Evolutionary conservation across 2,888 invertebrate species (phyloP).

Genomic region (Ditula angustiorana): DNA sequence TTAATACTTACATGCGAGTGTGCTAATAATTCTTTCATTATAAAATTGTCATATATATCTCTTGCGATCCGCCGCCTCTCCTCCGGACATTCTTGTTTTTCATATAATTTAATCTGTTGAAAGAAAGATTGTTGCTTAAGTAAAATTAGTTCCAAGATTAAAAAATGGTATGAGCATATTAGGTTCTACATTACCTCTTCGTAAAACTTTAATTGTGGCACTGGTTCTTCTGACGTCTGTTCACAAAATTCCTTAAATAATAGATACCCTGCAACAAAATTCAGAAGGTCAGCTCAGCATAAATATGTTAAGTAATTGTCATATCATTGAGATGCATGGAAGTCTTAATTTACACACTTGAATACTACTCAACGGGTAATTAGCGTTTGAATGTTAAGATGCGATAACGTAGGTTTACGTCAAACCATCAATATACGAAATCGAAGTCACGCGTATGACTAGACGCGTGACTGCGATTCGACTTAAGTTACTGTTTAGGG

Average conservation of each 20-base stretch:
- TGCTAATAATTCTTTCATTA: constrained; percentile 99
- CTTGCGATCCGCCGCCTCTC: constrained; percentile 97
- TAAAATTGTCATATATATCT: constrained; percentile 99
- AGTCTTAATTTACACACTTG: constrained; percentile 18
- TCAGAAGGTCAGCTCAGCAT: constrained; percentile 42
- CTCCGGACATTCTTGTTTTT: constrained; percentile 98
- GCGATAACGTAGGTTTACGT: constrained; percentile 26
- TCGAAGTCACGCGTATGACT: neutral
- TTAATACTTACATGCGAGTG: constrained; percentile 96
- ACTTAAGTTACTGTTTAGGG: neutral
- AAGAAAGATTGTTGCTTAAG: constrained; percentile 47
- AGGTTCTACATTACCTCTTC: constrained; percentile 93
- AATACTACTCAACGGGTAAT: constrained; percentile 25
- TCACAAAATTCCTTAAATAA: constrained; percentile 99
- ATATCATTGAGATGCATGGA: constrained; percentile 22
- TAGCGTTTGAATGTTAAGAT: constrained; percentile 24
- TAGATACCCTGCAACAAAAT: constrained; percentile 94
- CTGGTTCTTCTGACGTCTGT: constrained; percentile 97
- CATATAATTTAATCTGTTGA: constrained; percentile 98
- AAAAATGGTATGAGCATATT: neutral
- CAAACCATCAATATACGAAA: constrained; percentile 11
- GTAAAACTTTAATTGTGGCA: constrained; percentile 99
- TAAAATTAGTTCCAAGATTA: neutral
- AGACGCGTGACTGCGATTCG: too few species aligned
- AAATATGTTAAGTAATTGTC: constrained; percentile 24